Conservation (phyloP, 2,888 invertebrate genomes). For the Drosophila leonis region DNA sequence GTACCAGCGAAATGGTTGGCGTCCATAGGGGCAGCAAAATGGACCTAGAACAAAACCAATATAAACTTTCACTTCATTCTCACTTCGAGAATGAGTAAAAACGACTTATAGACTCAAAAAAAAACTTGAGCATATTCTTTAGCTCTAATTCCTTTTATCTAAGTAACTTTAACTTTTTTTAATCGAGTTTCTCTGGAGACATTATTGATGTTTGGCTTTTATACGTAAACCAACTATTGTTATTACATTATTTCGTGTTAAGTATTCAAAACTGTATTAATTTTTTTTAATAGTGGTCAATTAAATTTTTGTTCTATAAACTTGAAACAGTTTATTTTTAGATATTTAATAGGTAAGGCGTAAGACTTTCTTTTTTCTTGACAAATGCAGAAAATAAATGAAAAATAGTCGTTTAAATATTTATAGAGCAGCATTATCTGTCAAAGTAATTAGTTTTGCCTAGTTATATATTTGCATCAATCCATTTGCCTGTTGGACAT, state of each 20-base stretch:
- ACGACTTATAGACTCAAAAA: too few species aligned
- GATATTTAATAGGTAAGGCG: background rate
- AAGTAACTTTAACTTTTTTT: too few species aligned
- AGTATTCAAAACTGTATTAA: background rate
- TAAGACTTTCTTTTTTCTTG: background rate
- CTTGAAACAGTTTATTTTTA: background rate
- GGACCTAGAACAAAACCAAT: too few species aligned
- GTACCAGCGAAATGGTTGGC: too few species aligned
- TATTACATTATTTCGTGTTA: background rate
- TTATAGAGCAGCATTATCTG: constrained; percentile 8
- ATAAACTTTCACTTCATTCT: too few species aligned
- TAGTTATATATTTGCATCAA: constrained; percentile 48
- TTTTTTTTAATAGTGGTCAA: background rate
- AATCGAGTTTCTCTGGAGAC: too few species aligned
- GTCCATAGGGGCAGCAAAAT: too few species aligned
- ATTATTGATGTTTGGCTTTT: too few species aligned
- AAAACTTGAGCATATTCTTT: too few species aligned
- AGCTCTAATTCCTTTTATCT: too few species aligned
- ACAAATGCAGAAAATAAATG: background rate
- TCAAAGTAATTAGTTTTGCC: constrained; percentile 40
- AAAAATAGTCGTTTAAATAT: constrained; percentile 18
- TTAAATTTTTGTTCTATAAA: background rate
- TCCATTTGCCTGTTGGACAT: constrained; percentile 24
- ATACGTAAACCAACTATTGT: too few species aligned
- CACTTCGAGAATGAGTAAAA: too few species aligned